phyloP scores from a whole-genome alignment of 1,140 invertebrate species.

The Macrocentrus cingulum region DNA sequence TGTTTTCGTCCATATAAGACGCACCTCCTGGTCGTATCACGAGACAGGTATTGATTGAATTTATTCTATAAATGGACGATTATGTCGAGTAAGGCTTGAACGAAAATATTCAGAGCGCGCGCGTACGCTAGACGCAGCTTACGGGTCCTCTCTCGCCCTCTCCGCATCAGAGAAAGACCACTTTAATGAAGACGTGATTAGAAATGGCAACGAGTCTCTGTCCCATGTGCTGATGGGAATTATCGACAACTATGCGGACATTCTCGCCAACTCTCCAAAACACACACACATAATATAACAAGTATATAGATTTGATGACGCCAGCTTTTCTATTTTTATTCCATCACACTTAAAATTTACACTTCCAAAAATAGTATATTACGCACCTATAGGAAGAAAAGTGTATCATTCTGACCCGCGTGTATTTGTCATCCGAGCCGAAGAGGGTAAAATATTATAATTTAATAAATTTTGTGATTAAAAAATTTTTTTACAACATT shows the following conservation, averaged over 20 bases:
- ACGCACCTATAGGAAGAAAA: too few species aligned
- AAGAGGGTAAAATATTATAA: too few species aligned
- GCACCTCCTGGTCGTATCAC: slow-evolving; percentile 18
- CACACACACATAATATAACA: too few species aligned
- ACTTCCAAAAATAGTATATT: too few species aligned
- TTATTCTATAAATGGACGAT: slow-evolving; percentile 50
- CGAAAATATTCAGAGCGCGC: slow-evolving; percentile 22
- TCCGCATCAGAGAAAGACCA: slow-evolving; percentile 2
- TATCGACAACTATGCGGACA: not conserved
- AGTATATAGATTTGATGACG: too few species aligned
- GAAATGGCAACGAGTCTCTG: slow-evolving; percentile 35
- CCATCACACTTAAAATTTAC: too few species aligned
- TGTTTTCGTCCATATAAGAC: slow-evolving; percentile 31
- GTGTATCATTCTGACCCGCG: too few species aligned
- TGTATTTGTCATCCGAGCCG: too few species aligned
- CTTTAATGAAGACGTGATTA: slow-evolving; percentile 45
- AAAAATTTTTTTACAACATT: too few species aligned
- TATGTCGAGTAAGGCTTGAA: slow-evolving; percentile 28
- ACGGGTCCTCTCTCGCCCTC: not conserved
- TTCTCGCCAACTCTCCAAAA: not conserved
- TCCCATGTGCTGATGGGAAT: not conserved
- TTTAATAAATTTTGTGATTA: too few species aligned
- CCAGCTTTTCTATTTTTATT: too few species aligned
- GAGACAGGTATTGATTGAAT: slow-evolving; percentile 49
- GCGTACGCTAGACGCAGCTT: not conserved